Conservation (phyloP, 2,888 invertebrate species). For the Anoplius nigerrimus region DNA sequence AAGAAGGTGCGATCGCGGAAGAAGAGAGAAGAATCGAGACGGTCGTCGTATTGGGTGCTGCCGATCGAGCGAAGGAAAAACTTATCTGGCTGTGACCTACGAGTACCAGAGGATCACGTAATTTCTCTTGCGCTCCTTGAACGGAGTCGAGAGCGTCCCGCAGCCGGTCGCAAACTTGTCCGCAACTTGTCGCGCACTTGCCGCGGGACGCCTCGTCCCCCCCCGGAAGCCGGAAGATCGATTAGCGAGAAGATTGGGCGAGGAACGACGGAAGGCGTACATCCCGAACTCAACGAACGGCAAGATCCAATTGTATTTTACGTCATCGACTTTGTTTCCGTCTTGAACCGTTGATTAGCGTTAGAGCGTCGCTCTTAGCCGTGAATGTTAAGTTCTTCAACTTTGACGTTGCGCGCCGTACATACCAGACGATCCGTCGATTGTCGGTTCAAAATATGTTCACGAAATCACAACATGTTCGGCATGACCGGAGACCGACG, state of each 20-base stretch:
- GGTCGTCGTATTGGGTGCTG: background rate
- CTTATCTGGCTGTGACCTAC: conserved; percentile 60
- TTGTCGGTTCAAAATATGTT: too few species aligned
- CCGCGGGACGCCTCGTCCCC: background rate
- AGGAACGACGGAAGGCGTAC: conserved; percentile 2
- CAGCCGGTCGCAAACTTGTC: background rate
- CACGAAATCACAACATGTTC: too few species aligned
- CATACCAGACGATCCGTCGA: too few species aligned
- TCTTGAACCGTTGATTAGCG: background rate
- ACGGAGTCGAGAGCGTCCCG: too few species aligned
- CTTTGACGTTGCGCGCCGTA: too few species aligned
- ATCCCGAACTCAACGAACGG: background rate
- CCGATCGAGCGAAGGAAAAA: conserved; percentile 28
- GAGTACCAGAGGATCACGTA: background rate
- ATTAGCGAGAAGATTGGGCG: background rate
- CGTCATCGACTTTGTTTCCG: background rate
- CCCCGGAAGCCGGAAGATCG: background rate
- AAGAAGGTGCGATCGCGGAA: conserved; percentile 36
- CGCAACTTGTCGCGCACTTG: background rate
- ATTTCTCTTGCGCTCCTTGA: background rate
- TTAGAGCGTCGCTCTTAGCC: background rate
- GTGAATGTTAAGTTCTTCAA: background rate
- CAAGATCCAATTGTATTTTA: background rate
- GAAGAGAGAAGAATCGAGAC: conserved; percentile 20
- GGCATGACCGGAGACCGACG: background rate